Evolutionary conservation across 2,888 invertebrate species (phyloP), one percentile per base, ranked within the genome.

Genomic region (Galerucella calmariensis): DNA sequence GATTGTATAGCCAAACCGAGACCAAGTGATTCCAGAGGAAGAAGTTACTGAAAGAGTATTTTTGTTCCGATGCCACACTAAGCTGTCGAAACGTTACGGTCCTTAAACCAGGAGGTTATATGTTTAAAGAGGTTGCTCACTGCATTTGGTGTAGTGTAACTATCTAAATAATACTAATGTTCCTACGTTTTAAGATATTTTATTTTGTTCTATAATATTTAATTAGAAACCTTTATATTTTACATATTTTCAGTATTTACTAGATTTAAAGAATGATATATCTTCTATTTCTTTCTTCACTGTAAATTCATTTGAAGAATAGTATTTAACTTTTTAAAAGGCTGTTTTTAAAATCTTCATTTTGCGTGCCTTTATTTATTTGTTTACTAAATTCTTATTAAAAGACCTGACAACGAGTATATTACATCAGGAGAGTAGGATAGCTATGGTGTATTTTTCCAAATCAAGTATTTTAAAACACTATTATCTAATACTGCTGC

Each of bases 371-470:
- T 35, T 1, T 41, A 41, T 14, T 12, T 48, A 5, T 56, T 16
- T 56, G 56, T 56, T 56, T 56, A 56, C 56, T 20, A 56, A 56
- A 56, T 20, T 56, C 10, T 2, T 56, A 56, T 56, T 56, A 56
- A 56, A 56, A 56, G 56, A 56, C 56, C 56, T 56, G 56, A 56
- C 56, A 56, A 20, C 56, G 9, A 20, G 56, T 11, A 16, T 16
- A 56, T 1, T 16, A 2, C 0, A 56, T 56, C 56, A 56, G 56
- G 56, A 56, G 56, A 56, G 20, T 56, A 56, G 56, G 16, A 16
- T 10, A 9, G 16, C 10, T 56, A 3, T 16, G 9, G 10, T 16
- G 56, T 56, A 16, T 56, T 56, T 46, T 12, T 46, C 10, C 20
- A 9, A 16, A 56, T 16, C 20, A 35, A 41, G 35, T 41, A 9